Base-by-base conservation (phyloP, 53 echinoderm and acorn worm species). In the Antedon mediterranea region DNA sequence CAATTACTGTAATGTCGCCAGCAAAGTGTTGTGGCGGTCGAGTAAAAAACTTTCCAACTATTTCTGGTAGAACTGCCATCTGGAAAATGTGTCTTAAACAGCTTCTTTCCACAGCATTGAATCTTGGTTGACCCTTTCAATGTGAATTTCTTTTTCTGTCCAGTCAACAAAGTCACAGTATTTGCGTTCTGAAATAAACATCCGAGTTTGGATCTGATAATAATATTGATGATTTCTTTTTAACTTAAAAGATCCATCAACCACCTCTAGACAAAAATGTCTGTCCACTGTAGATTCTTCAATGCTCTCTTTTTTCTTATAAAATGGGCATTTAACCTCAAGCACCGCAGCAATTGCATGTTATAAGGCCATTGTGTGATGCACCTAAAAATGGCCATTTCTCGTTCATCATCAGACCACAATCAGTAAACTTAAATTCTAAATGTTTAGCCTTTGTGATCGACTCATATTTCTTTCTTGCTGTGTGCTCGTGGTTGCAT, bases 301-400 rank as follows among this genome's bases (percentile, higher is more conserved):
- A 28, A 81, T 33, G 15, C 26, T 73, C 29, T 14, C 32, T 70
- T 82, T 73, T 73, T 77, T 77, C 1, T 71, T 43, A 37, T 82
- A 81, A 31, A 28, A 82, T 43, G 86, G 86, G 71, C 82, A 86
- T 33, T 86, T 86, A 13, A 82, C 73, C 77, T 85, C n/a, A n/a
- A n/a, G n/a, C n/a, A n/a, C n/a, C n/a, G n/a, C n/a, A n/a, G n/a
- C n/a, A n/a, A n/a, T n/a, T n/a, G n/a, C n/a, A n/a, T n/a, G n/a
- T n/a, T n/a, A n/a, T n/a, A n/a, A n/a, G n/a, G n/a, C n/a, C n/a
- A n/a, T n/a, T n/a, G n/a, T n/a, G n/a, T n/a, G n/a, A n/a, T n/a
- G n/a, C n/a, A n/a, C n/a, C n/a, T n/a, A n/a, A n/a, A n/a, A n/a
- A n/a, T n/a, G n/a, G n/a, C n/a, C n/a, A n/a, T n/a, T n/a, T n/a